Evolutionary conservation across 2,797 vertebrate genomes (phyloP).

Genomic region (Centroberyx gerrardi): DNA sequence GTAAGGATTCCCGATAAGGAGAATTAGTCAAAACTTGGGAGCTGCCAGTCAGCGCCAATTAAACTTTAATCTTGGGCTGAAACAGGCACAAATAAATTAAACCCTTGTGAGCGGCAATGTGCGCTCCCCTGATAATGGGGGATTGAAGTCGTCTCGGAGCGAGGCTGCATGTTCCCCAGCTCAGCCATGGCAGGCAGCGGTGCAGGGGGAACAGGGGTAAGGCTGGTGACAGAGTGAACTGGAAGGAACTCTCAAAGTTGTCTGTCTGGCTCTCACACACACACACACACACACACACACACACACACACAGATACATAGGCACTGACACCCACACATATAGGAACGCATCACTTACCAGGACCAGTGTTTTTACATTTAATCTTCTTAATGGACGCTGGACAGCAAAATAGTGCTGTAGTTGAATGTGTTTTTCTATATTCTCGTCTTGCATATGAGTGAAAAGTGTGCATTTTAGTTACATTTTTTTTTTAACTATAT

Average conservation of each 20-base stretch:
- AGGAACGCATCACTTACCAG: slow-evolving; percentile 18
- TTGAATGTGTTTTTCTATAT: too few relatives aligned
- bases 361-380: slow-evolving; percentile 11
- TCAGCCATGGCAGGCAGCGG: slow-evolving; percentile 76
- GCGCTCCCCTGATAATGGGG: slow-evolving; percentile 89
- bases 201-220: slow-evolving; percentile 70
- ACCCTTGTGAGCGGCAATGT: slow-evolving; percentile 90
- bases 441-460: too few relatives aligned
- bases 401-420: too few relatives aligned
- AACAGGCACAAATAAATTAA: slow-evolving; percentile 93
- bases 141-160: slow-evolving; percentile 88
- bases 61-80: slow-evolving; percentile 92
- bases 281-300: slow-evolving; percentile 1
- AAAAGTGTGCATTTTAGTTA: not conserved
- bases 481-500: not conserved
- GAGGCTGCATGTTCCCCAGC: slow-evolving; percentile 79
- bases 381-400: not conserved
- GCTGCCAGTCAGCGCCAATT: slow-evolving; percentile 91
- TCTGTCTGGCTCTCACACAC: slow-evolving; percentile 13
- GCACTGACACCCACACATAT: slow-evolving; percentile 11
- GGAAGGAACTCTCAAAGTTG: slow-evolving; percentile 77
- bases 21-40: slow-evolving; percentile 92
- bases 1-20: slow-evolving; percentile 91
- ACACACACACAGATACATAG: slow-evolving; percentile 3
- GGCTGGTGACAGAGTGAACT: slow-evolving; percentile 69